Percentiles rank a stretch among this genome's conserved stretches.
Conservation (phyloP, 2,797 vertebrate genomes). For the Clamator glandarius region DNA sequence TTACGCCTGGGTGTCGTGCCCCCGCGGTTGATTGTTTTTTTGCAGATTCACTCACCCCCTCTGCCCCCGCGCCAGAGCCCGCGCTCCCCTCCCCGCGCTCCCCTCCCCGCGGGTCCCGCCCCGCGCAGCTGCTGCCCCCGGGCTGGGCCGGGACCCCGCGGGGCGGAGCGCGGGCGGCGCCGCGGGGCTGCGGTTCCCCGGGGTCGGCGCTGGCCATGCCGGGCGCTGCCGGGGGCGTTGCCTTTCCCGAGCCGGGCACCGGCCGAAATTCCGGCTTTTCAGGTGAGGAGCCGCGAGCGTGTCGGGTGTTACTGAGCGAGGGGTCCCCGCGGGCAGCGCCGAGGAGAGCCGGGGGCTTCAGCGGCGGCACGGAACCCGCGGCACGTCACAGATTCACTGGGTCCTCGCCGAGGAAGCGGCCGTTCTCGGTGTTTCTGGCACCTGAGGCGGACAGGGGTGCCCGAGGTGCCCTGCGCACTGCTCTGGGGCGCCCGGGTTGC, state of each 20-base stretch:
- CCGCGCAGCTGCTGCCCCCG: too few species aligned
- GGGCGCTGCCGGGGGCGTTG: neutral
- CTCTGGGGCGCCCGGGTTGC: neutral
- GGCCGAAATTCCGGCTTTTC: fast-evolving
- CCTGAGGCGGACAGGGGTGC: neutral
- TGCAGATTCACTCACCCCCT: too few species aligned
- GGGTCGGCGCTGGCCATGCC: neutral
- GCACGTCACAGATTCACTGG: fast-evolving
- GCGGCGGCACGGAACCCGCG: too few species aligned
- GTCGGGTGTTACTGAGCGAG: neutral
- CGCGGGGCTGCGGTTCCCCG: too few species aligned
- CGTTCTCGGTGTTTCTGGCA: neutral
- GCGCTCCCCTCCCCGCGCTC: too few species aligned
- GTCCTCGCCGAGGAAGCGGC: neutral
- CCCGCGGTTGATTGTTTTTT: neutral
- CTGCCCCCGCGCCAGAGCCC: too few species aligned
- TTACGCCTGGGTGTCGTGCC: neutral
- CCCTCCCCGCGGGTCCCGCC: too few species aligned
- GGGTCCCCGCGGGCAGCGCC: neutral
- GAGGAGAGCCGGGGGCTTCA: too few species aligned
- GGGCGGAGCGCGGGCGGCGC: too few species aligned
- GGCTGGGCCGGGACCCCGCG: too few species aligned
- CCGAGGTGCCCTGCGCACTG: neutral
- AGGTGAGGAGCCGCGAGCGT: neutral
- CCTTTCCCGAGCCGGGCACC: neutral